These are phyloP conservation scores for Drosophila nigrodunni DNA, from an alignment of 1,140 invertebrate genomes.

Conservation along the genomic window DNA sequence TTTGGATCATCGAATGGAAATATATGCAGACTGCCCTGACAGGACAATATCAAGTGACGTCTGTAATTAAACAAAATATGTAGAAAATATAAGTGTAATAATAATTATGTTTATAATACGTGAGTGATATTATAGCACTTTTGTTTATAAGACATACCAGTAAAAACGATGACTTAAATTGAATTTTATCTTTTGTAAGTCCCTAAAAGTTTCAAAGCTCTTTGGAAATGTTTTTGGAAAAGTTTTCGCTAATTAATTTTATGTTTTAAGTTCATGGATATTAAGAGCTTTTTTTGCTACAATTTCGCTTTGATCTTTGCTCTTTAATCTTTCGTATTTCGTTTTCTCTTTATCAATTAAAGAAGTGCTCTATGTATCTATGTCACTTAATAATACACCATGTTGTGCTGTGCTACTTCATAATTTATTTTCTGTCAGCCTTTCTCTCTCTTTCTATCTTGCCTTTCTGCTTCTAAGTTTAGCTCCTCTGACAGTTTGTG, in stretches of 20 bases:
- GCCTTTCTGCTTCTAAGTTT: conserved; percentile 30
- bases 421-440: conserved; percentile 49
- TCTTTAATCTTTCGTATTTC: not conserved
- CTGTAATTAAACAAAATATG: conserved; percentile 85
- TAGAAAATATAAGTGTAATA: too few relatives aligned
- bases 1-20: conserved; percentile 97
- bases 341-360: conserved; percentile 3
- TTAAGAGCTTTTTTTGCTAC: not conserved
- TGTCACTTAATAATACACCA: conserved; percentile 58
- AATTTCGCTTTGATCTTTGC: not conserved
- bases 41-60: conserved; percentile 95
- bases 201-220: too few relatives aligned
- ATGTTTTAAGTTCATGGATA: not conserved
- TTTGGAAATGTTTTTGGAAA: too few relatives aligned
- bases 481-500: conserved; percentile 46
- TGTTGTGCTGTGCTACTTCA: conserved; percentile 51
- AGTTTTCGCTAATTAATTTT: not conserved
- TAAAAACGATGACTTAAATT: too few relatives aligned
- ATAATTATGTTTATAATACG: too few relatives aligned
- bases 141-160: too few relatives aligned
- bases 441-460: conserved; percentile 9
- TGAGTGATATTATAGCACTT: too few relatives aligned
- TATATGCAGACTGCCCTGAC: conserved; percentile 96
- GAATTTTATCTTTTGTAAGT: too few relatives aligned
- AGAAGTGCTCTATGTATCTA: conserved; percentile 21